Conservation (phyloP, 1,140 invertebrate genomes). For the Adelges cooleyi region DNA sequence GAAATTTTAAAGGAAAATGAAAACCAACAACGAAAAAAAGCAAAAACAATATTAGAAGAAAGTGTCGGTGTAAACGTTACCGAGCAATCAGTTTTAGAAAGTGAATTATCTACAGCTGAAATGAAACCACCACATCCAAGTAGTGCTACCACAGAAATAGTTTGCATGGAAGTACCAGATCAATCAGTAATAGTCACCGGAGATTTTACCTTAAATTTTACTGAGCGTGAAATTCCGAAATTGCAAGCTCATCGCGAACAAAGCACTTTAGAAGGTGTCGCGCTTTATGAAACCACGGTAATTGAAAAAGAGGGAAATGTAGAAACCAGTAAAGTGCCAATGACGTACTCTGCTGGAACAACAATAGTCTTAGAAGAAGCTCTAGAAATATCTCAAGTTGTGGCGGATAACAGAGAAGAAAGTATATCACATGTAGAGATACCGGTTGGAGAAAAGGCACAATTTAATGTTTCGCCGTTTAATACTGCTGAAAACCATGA, state of each 20-base stretch:
- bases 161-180: neutral
- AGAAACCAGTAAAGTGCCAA: constrained; percentile 33
- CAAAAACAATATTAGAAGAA: neutral
- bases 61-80: neutral
- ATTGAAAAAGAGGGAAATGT: constrained; percentile 38
- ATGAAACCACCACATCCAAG: neutral
- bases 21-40: neutral
- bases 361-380: constrained; percentile 32
- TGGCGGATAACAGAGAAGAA: constrained; percentile 32
- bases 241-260: neutral
- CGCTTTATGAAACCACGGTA: constrained; percentile 37
- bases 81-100: constrained; percentile 2
- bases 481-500: neutral
- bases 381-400: constrained; percentile 34
- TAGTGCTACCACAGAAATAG: neutral
- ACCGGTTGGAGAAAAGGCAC: constrained; percentile 29
- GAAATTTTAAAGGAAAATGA: neutral
- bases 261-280: constrained; percentile 24
- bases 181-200: neutral
- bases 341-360: constrained; percentile 36
- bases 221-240: neutral
- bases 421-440: neutral
- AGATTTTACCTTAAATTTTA: neutral
- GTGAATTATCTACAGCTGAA: neutral
- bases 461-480: neutral